phyloP scores from a whole-genome alignment of 2,888 invertebrate species.

The Slavum lentiscoides region DNA sequence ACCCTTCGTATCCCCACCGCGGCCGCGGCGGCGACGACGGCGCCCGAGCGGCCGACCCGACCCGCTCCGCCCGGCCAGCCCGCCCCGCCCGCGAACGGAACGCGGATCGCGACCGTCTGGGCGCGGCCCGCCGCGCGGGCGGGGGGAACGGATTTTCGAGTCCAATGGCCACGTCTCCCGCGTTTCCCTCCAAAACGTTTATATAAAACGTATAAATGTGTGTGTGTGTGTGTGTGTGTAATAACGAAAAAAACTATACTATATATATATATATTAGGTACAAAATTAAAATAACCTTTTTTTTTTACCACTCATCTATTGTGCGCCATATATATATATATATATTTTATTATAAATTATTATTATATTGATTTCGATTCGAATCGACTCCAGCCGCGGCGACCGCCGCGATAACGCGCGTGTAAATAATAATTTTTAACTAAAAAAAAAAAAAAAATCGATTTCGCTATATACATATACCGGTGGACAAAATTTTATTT shows the following conservation, averaged over 20 bases:
- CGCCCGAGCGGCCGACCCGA: slow-evolving; percentile 47
- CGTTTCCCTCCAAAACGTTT: slow-evolving; percentile 46
- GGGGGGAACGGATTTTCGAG: slow-evolving; percentile 52
- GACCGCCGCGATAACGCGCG: no score
- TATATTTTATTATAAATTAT: no score
- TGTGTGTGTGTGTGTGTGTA: no score
- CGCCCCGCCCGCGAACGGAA: neutral
- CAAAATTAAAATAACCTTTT: neutral
- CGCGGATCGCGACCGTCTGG: slow-evolving; percentile 38
- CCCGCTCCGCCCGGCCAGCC: slow-evolving; percentile 21
- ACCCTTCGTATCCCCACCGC: slow-evolving; percentile 53
- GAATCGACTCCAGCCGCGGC: neutral
- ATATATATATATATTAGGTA: no score
- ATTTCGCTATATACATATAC: neutral
- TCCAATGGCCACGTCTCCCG: slow-evolving; percentile 52
- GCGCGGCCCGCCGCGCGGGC: slow-evolving; percentile 49
- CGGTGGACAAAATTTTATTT: no score
- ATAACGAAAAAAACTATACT: neutral
- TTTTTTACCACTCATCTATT: neutral
- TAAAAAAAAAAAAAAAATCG: neutral
- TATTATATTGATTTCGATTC: neutral
- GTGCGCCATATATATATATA: neutral
- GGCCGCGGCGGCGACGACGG: slow-evolving; percentile 33
- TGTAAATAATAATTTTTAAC: neutral
- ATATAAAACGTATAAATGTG: no score